Conservation (phyloP, 2,113 vertebrate genomes). For the Garra rufa region DNA sequence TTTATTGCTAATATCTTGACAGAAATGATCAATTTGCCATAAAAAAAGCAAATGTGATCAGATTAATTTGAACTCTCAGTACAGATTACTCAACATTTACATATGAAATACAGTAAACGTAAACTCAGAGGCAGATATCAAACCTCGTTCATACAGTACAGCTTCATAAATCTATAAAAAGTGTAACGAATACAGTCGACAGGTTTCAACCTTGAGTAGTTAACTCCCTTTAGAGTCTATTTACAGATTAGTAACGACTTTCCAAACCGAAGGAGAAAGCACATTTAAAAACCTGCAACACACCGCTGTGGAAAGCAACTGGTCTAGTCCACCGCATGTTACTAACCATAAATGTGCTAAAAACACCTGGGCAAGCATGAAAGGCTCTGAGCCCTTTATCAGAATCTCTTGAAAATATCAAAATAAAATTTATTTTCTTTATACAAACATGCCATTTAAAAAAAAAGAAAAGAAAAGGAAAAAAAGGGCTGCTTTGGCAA, state of each 20-base stretch:
- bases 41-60: conserved; percentile 87
- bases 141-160: conserved; percentile 86
- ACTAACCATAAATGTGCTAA: conserved; percentile 28
- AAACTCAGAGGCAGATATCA: conserved; percentile 83
- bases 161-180: conserved; percentile 85
- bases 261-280: conserved; percentile 11
- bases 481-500: conserved; percentile 53
- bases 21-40: conserved; percentile 82
- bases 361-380: conserved; percentile 28
- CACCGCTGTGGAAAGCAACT: not conserved
- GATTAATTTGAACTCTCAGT: conserved; percentile 90
- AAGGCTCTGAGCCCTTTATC: conserved; percentile 35
- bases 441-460: conserved; percentile 46
- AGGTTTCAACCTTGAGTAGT: conserved; percentile 68
- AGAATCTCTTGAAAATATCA: conserved; percentile 38
- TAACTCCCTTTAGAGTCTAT: conserved; percentile 1
- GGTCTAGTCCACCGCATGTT: not conserved
- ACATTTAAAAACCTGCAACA: conserved; percentile 38
- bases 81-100: conserved; percentile 85
- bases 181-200: conserved; percentile 79
- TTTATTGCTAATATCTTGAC: conserved; percentile 91
- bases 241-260: conserved; percentile 39
- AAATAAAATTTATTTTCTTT: conserved; percentile 42
- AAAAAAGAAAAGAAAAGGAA: not conserved
- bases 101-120: conserved; percentile 93